Percentiles rank a stretch among this genome's conserved stretches.
phyloP scores from a whole-genome alignment of 53 echinoderm and acorn worm genomes.

The Astropecten irregularis region DNA sequence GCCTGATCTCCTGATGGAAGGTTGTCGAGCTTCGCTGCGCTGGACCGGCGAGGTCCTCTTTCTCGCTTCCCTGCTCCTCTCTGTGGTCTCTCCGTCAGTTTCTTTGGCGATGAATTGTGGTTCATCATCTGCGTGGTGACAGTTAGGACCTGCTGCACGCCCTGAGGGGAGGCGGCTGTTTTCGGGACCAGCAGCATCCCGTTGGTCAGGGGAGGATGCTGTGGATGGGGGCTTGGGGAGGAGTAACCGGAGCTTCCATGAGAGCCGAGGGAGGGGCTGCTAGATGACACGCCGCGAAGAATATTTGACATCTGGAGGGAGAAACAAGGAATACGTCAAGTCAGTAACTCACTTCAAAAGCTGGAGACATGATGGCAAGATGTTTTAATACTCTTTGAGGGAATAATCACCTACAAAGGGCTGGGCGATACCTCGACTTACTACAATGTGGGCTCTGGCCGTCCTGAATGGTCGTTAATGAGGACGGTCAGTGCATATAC shows the following conservation, averaged over 20 bases:
- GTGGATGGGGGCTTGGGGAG: constrained; percentile 16
- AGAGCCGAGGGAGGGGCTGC: constrained; percentile 51
- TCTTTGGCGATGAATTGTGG: neutral
- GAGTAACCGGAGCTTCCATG: constrained; percentile 3
- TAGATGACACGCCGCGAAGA: constrained; percentile 69
- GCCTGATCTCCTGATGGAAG: neutral
- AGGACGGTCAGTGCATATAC: no score
- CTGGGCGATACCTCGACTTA: no score
- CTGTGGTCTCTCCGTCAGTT: neutral
- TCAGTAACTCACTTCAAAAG: no score
- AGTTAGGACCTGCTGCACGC: neutral
- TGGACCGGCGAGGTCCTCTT: constrained; percentile 11
- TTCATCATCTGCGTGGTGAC: neutral
- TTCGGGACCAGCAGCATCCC: neutral
- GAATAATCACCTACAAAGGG: no score
- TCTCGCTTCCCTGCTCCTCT: neutral
- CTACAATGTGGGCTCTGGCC: no score
- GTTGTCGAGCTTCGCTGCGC: neutral
- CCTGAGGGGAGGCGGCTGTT: neutral
- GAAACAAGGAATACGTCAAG: neutral
- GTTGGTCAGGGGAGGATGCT: constrained; percentile 1
- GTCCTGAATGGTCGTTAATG: no score
- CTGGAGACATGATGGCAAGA: no score
- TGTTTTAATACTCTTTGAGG: no score
- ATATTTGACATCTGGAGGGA: constrained; percentile 77